phyloP scores from a whole-genome alignment of 2,113 vertebrate genomes.

The Phyllostomus discolor region DNA sequence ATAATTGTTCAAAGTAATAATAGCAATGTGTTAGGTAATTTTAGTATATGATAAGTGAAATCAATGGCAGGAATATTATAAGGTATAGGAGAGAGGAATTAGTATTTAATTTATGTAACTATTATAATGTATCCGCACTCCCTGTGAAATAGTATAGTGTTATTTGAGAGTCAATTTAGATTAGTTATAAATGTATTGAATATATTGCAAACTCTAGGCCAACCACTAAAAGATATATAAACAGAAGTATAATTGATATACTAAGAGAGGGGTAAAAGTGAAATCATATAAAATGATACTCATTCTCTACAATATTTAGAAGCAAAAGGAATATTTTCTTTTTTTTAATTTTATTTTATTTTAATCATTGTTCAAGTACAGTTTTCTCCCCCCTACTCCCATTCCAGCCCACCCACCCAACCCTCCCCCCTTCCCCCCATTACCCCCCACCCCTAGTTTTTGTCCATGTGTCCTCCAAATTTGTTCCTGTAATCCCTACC shows the following conservation, averaged over 20 bases:
- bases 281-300: not conserved
- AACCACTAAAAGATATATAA: not conserved
- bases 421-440: too few species aligned
- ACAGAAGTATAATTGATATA: not conserved
- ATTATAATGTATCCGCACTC: not conserved
- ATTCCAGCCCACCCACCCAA: too few species aligned
- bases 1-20: conserved; percentile 8
- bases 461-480: too few species aligned
- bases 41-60: not conserved
- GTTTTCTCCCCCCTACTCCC: too few species aligned
- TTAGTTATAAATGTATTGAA: not conserved
- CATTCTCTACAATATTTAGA: not conserved
- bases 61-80: not conserved
- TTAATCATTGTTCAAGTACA: too few species aligned
- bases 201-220: conserved; percentile 9
- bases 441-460: too few species aligned
- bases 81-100: not conserved
- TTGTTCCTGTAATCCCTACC: too few species aligned
- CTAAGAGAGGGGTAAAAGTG: not conserved
- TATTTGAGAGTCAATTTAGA: not conserved
- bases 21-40: not conserved
- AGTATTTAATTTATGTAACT: not conserved
- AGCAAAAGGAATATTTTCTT: not conserved
- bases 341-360: too few species aligned
- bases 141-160: not conserved